phyloP scores from a whole-genome alignment of 2,888 invertebrate genomes.

The Drosophila sordidula region DNA sequence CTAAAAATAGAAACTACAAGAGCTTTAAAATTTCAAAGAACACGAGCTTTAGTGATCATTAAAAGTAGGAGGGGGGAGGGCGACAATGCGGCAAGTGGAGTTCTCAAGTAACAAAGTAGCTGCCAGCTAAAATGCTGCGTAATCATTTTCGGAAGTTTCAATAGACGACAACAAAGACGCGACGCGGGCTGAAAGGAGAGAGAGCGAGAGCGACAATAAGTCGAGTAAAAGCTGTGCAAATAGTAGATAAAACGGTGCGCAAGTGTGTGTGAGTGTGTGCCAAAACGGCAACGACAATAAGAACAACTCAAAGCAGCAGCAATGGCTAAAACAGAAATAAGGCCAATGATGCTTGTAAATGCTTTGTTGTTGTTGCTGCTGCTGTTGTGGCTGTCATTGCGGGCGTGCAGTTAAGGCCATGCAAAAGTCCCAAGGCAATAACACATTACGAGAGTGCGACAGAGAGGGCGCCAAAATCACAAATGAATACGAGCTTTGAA shows the following conservation, averaged over 20 bases:
- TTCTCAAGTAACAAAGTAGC: constrained; percentile 51
- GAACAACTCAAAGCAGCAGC: constrained; percentile 35
- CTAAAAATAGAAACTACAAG: constrained; percentile 62
- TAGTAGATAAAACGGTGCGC: constrained; percentile 51
- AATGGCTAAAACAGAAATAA: constrained; percentile 63
- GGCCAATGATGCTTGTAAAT: constrained; percentile 79
- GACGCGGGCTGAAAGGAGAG: background rate
- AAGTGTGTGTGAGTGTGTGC: constrained; percentile 5
- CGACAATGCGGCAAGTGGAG: constrained; percentile 12
- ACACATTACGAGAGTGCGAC: constrained; percentile 22
- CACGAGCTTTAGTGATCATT: constrained; percentile 44
- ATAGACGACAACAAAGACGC: constrained; percentile 32
- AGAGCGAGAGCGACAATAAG: constrained; percentile 19
- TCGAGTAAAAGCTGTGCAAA: constrained; percentile 69
- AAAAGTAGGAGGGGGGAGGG: constrained; percentile 6
- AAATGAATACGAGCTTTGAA: constrained; percentile 51
- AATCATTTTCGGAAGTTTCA: constrained; percentile 76
- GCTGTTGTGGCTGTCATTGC: constrained; percentile 45
- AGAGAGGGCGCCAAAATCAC: constrained; percentile 18
- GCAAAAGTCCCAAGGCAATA: constrained; percentile 59
- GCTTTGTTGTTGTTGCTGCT: constrained; percentile 39
- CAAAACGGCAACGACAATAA: constrained; percentile 43
- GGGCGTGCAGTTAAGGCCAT: constrained; percentile 57
- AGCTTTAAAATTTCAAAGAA: constrained; percentile 32
- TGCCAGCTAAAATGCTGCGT: constrained; percentile 68